Evolutionary conservation across 2,797 vertebrate genomes (phyloP).

Genomic region (Tokudaia muenninki): DNA sequence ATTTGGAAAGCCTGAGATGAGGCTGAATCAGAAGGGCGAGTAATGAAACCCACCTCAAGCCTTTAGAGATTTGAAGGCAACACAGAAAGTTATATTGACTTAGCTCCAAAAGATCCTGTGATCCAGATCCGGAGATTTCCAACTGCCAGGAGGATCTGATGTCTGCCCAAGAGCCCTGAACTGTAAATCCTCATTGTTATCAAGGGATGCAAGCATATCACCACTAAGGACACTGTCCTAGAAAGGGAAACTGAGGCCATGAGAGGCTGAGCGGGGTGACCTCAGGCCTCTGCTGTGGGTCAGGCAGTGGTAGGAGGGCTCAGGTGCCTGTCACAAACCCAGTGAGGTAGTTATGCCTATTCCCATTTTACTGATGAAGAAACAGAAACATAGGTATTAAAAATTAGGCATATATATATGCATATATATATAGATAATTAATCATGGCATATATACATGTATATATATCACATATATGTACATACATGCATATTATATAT

Average conservation of each 20-base stretch:
- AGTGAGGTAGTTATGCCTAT: neutral
- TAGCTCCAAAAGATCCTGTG: neutral
- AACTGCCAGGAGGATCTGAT: neutral
- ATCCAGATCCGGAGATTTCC: constrained; percentile 15
- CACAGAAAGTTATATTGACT: neutral
- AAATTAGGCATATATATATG: neutral
- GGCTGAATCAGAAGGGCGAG: neutral
- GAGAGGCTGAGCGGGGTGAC: neutral
- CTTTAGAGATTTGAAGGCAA: neutral
- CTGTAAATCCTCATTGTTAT: no score
- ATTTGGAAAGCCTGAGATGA: neutral
- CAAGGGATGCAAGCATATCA: neutral
- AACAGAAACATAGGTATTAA: neutral
- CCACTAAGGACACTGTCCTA: neutral
- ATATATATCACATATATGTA: neutral
- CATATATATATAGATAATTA: neutral
- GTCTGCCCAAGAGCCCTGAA: neutral
- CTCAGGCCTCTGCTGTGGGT: neutral
- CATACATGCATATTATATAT: neutral
- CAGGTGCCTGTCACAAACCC: neutral
- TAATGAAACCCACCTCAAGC: neutral
- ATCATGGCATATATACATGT: neutral
- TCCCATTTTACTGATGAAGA: neutral
- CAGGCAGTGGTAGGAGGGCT: neutral
- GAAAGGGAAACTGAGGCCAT: constrained; percentile 41